phyloP scores from a whole-genome alignment of 2,113 vertebrate species.

The Leucoraja erinaceus region DNA sequence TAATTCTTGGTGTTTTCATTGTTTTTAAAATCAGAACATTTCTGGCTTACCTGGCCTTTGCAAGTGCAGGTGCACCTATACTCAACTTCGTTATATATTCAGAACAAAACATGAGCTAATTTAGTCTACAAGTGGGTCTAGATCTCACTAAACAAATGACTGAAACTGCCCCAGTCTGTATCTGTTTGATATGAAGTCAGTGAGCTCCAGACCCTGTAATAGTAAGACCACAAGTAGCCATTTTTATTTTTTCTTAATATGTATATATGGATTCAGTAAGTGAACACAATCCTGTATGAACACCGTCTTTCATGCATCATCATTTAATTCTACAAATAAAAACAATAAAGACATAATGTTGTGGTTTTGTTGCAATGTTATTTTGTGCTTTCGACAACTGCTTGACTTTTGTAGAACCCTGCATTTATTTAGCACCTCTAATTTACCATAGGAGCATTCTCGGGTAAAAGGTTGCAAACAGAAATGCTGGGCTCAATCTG shows the following conservation, averaged over 20 bases:
- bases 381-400: background rate
- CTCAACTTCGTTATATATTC: background rate
- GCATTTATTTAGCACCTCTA: background rate
- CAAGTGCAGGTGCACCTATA: background rate
- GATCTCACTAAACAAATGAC: background rate
- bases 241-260: slow-evolving; percentile 5
- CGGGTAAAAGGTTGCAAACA: background rate
- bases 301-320: background rate
- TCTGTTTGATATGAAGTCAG: background rate
- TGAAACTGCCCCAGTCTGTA: background rate
- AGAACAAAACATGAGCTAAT: background rate
- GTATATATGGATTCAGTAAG: slow-evolving; percentile 29
- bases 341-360: background rate
- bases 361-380: background rate
- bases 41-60: background rate
- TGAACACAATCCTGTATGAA: background rate
- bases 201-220: background rate
- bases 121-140: background rate
- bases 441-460: background rate
- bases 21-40: background rate
- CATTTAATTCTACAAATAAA: slow-evolving; percentile 10
- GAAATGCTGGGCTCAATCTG: background rate
- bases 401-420: background rate
- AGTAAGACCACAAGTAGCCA: background rate
- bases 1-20: background rate